Evolutionary conservation across 2,113 vertebrate species (phyloP), one percentile per base, ranked within the genome.

Genomic region (Triplophysa dalaica): DNA sequence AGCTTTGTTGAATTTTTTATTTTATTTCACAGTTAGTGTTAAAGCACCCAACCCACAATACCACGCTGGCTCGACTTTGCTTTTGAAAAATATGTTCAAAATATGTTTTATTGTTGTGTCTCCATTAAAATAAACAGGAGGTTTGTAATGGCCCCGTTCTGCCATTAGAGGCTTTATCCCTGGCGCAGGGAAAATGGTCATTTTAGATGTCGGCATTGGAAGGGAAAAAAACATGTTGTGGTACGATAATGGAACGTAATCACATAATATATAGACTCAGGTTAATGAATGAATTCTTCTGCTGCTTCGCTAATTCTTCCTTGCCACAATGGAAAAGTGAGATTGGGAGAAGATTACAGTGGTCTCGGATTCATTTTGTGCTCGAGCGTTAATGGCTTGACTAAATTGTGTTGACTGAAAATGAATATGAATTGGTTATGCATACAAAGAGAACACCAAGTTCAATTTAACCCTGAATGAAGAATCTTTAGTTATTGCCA

Each of bases 371-470:
- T 56, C 0, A 70, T 56, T 33, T 21, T 70, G 24, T 70, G 24
- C 19, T 56, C n/a, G 17, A 70, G 10, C 10, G 6, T 21, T 38
- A 70, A 70, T 56, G 13, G 54, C 24, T 12, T 54, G 24, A 54
- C 24, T 21, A 56, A 56, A 70, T n/a, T 70, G 69, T 56, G 48
- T 29, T 33, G 26, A 70, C 69, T 70, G 19, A 19, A 70, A 54
- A 54, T 11, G 0, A n/a, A 70, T 29, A 19, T 54, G 24, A n/a
- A 58, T 58, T 16, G 1, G 41, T 21, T 50, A 24, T 69, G 45
- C 21, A 48, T 24, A 14, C 2, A 69, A 26, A 50, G 8, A 58
- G 54, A 10, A 58, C 2, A 7, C 54, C 19, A 58, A 17, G 19
- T 21, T 58, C 8, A 58, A 58, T 21, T 21, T 8, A 58, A 58